Base-by-base conservation (phyloP, 2,888 invertebrate genomes). In the Eristalinus aeneus region DNA sequence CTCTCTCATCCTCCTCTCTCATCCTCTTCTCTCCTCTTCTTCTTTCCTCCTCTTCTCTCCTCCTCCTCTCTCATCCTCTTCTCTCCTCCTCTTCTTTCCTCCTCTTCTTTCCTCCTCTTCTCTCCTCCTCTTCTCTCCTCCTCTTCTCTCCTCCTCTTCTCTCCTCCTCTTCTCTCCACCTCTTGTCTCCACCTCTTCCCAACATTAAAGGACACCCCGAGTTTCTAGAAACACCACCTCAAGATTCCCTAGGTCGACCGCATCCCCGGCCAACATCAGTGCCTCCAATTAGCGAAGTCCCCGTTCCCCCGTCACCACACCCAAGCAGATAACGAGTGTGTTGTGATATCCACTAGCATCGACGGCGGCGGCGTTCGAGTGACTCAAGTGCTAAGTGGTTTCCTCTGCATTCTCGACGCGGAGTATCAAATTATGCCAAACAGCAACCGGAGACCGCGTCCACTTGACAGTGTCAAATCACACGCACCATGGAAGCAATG, bases 401-500 rank as follows among this genome's bases (percentile, higher is more conserved):
- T 60, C 74, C 46, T 46, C 46, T 46, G 46, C 60, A 73, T 34
- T 8, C 58, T 58, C 46, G 27, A 23, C 73, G 54, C 61, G 53
- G 20, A 31, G 58, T 71, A 65, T 39, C 34, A 36, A 68, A 56
- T 36, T 23, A 76, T 53, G 32, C 34, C 34, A 34, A 34, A 39
- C 39, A 39, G n/a, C 46, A 46, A 46, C 46, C 2, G 16, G 16
- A 16, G 16, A 46, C 46, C 16, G 16, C n/a, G 46, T 46, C 72
- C 79, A 85, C 84, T 85, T 80, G 79, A 85, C 84, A 80, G 63
- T 85, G 79, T 85, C 80, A 85, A 85, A 85, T 80, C 79, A 80
- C 84, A 80, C 67, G 56, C 53, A 74, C 64, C 46, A 46, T 39
- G 39, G 12, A 39, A 6, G 46, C 1, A 8, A 16, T 8, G 16